Evolutionary conservation across 1,140 invertebrate genomes (phyloP).

Genomic region (Venturia canescens): DNA sequence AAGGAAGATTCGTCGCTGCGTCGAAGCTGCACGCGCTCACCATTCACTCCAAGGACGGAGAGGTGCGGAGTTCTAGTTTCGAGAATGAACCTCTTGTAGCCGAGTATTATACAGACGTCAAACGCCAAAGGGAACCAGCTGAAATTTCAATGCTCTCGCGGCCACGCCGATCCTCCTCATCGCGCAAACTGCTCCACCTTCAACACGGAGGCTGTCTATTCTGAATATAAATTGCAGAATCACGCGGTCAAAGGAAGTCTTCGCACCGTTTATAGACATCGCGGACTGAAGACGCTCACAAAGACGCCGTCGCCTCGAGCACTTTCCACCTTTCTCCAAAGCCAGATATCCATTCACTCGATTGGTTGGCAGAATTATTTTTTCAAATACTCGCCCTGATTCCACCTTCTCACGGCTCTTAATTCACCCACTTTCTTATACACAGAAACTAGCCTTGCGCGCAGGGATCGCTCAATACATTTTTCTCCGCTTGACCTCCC

Average conservation of each 20-base stretch:
- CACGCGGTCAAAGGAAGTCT: constrained; percentile 6
- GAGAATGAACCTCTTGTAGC: too few species aligned
- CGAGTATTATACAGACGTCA: not conserved
- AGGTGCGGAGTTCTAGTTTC: too few species aligned
- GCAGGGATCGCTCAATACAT: not conserved
- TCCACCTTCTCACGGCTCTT: not conserved
- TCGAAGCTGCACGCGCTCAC: too few species aligned
- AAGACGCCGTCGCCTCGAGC: not conserved
- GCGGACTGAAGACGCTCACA: not conserved
- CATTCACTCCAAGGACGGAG: too few species aligned
- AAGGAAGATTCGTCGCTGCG: too few species aligned
- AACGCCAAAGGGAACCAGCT: not conserved
- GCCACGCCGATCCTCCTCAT: not conserved
- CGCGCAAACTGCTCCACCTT: not conserved
- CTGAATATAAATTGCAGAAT: constrained; percentile 12
- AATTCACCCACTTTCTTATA: not conserved
- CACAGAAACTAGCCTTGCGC: not conserved
- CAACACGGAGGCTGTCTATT: not conserved
- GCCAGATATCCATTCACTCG: not conserved
- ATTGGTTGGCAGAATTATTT: constrained; percentile 1
- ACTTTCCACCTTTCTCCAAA: not conserved
- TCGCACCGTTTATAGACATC: not conserved
- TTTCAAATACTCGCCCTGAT: not conserved
- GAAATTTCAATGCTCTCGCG: not conserved
- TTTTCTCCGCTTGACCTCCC: not conserved